Evolutionary conservation across 1,140 invertebrate species (phyloP), one percentile per base, ranked within the genome.

Genomic region (Bradynema listronoti): DNA sequence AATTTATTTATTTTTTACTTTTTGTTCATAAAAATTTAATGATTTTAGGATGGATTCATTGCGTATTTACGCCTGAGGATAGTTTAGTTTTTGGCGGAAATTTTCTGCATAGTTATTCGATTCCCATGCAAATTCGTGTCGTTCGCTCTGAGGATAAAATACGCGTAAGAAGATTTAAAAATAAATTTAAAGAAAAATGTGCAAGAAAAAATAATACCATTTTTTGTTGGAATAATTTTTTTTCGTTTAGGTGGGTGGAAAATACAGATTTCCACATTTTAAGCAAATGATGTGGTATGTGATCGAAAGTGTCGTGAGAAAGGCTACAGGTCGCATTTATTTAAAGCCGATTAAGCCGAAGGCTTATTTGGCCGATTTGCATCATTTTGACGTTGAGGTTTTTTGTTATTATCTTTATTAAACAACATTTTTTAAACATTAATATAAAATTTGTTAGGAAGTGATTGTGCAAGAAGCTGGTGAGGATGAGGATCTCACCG

Each of bases 71-170:
- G 0, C 90, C 91, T 0, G 85, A 86, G 50, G 92, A 98, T 79
- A 91, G 90, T 0, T 80, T 98, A 0, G 92, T 97, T 1, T 97
- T 97, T 83, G 93, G 93, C 6, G 93, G 93, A 0, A 97, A 97
- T 80, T 99, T 98, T 80, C 81, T 99, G 9, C 92, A 97, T 78
- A 90, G 87, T 66, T 95, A 47, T 34, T 50, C 65, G 16, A 51
- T 69, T 4, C 68, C 68, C 14, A 74, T 66, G 67, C 74, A 77
- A 47, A 71, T 85, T 84, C 72, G 81, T 51, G 89, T 92, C 5
- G 88, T 89, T 1, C 87, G 90, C 80, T 88, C 95, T 1, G 93
- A 97, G 81, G 91, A 95, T 78, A 85, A 86, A 24, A 93, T 75
- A 3, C 55, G 61, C 45, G 72, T 77, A 19, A 29, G n/a, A n/a